These are phyloP conservation scores for Columba janthina DNA, from an alignment of 2,113 vertebrate genomes.

Conservation along the genomic window DNA sequence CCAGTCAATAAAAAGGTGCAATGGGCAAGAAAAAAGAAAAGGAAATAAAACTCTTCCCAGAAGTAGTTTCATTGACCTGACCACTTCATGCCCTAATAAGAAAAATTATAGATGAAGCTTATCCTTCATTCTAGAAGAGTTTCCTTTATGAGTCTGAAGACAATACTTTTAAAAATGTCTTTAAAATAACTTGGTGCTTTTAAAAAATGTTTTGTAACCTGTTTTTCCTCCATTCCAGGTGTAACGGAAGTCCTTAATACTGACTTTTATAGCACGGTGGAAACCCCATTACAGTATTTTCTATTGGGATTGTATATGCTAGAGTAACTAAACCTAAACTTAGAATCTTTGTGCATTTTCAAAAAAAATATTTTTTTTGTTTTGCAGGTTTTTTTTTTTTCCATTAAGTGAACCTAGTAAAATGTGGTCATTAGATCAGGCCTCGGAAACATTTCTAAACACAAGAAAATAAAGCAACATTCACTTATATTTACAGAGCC, in stretches of 20 bases:
- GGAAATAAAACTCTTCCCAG: neutral
- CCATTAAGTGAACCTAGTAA: neutral
- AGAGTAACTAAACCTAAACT: neutral
- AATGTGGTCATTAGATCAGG: neutral
- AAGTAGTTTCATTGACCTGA: neutral
- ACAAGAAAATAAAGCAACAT: neutral
- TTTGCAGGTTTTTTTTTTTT: neutral
- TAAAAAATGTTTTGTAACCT: neutral
- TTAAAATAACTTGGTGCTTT: neutral
- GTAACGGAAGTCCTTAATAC: neutral
- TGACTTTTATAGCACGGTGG: neutral
- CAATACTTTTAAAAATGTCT: neutral
- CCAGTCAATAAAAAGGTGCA: neutral
- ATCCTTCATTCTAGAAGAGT: neutral
- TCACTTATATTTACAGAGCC: neutral
- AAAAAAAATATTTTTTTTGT: neutral
- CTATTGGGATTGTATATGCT: neutral
- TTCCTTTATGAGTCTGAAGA: neutral
- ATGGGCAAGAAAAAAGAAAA: neutral
- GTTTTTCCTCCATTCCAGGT: neutral
- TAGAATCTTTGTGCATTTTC: neutral
- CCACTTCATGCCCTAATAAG: neutral
- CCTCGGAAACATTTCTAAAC: neutral
- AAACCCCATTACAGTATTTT: neutral
- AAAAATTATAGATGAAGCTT: neutral